Percentiles rank a stretch among this genome's conserved stretches.
Evolutionary conservation across 2,113 vertebrate species (phyloP).

Genomic region (Morphnarchus princeps): DNA sequence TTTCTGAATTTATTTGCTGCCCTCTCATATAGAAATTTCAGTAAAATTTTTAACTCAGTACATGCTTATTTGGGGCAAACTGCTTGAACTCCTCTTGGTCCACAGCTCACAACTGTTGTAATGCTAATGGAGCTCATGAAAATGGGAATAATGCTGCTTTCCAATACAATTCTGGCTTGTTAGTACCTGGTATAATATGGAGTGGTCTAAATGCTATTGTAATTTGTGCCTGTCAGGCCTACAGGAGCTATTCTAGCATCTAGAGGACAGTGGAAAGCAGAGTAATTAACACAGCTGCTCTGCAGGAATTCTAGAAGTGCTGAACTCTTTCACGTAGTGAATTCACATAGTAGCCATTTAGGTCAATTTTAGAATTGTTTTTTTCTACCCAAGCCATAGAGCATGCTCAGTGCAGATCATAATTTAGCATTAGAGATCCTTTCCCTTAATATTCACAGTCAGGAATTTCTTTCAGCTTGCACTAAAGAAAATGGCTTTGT

Average conservation of each 20-base stretch:
- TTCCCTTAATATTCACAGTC: neutral
- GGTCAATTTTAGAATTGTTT: neutral
- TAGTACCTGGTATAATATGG: neutral
- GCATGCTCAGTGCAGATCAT: neutral
- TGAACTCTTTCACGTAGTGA: neutral
- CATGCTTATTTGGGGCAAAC: neutral
- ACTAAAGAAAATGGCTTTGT: neutral
- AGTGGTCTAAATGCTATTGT: neutral
- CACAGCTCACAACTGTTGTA: neutral
- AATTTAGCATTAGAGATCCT: neutral
- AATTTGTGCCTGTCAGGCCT: neutral
- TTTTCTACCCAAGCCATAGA: neutral
- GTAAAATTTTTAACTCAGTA: neutral
- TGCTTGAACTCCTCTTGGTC: neutral
- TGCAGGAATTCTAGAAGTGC: neutral
- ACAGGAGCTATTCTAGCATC: neutral
- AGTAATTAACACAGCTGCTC: neutral
- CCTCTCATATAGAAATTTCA: neutral
- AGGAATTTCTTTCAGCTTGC: neutral
- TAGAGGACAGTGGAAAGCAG: neutral
- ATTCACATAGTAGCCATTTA: neutral
- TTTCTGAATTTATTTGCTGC: neutral
- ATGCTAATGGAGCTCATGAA: neutral
- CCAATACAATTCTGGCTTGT: neutral
- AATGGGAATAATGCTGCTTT: neutral